phyloP scores from a whole-genome alignment of 2,797 vertebrate genomes.

The Galaxias olidus region DNA sequence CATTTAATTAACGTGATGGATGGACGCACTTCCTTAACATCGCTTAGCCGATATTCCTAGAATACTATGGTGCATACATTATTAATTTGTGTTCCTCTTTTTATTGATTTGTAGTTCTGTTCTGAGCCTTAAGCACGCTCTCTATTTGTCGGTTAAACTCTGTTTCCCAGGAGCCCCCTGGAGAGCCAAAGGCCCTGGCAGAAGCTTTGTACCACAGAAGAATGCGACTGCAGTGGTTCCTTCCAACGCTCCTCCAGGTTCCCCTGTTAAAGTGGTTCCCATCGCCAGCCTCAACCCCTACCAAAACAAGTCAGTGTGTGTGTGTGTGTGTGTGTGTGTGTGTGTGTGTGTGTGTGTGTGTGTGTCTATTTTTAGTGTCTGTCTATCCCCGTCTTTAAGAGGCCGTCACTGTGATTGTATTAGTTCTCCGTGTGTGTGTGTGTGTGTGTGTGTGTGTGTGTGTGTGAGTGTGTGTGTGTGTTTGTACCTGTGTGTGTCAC shows the following conservation, averaged over 20 bases:
- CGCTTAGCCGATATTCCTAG: too few species aligned
- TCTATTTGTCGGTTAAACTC: conserved; percentile 1
- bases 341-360: not conserved
- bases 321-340: not conserved
- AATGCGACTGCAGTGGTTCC: conserved; percentile 52
- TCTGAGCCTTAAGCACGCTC: not conserved
- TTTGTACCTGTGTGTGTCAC: too few species aligned
- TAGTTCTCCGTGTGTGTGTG: too few species aligned
- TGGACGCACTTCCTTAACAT: too few species aligned
- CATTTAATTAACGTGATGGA: too few species aligned
- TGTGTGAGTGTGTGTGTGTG: too few species aligned
- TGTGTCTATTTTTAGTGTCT: not conserved
- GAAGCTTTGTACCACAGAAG: conserved; percentile 62
- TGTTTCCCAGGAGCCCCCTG: conserved; percentile 23
- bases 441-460: too few species aligned
- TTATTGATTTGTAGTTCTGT: not conserved
- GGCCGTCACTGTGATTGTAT: too few species aligned
- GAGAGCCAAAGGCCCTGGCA: conserved; percentile 55
- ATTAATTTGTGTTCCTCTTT: not conserved
- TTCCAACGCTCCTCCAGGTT: conserved; percentile 69
- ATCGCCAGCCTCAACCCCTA: conserved; percentile 91
- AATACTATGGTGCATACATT: too few species aligned
- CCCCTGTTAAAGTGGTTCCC: conserved; percentile 80
- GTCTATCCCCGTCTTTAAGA: too few species aligned
- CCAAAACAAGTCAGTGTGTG: conserved; percentile 87